Evolutionary conservation across 2,113 vertebrate genomes (phyloP), one percentile per base, ranked within the genome.

Genomic region (Pollachius pollachius): DNA sequence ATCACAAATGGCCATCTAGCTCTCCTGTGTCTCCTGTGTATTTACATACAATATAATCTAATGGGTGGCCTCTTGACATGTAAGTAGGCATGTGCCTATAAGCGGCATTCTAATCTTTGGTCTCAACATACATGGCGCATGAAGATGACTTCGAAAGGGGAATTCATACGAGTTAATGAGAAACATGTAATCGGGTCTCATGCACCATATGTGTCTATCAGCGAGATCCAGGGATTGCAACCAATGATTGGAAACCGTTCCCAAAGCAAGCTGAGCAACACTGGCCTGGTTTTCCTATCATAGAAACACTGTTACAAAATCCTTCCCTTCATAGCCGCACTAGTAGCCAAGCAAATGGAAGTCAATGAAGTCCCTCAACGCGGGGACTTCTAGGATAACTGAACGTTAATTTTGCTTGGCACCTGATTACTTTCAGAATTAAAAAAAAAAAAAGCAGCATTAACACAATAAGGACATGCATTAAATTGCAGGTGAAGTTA

Each of bases 101-200:
- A 70, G 64, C 9, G 13, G 69, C 69, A 52, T 77, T 70, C 69
- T 81, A 82, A 84, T 83, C 73, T 80, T 76, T 30, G 76, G 71
- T 76, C 82, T 85, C 75, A 67, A 61, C 79, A 70, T 77, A 65
- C 64, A 70, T n/a, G 52, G 71, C 70, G 66, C 75, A 78, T 79
- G 78, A 87, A 85, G 83, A 84, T 60, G 63, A 74, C 76, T 83
- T 90, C 84, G 86, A 83, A 85, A 62, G 19, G 76, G 72, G 57
- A 81, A 84, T 52, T 13, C 64, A 63, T 56, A 62, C 58, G 69
- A 81, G 68, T 81, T 83, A 87, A 83, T 80, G 76, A 78, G 78
- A 78, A 72, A 71, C 27, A 78, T 81, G 81, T 79, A 79, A 84
- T 80, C 78, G 78, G 73, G 73, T 85, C 79, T 72, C 72, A 74